phyloP scores from a whole-genome alignment of 2,113 vertebrate species.

The Esox niger region DNA sequence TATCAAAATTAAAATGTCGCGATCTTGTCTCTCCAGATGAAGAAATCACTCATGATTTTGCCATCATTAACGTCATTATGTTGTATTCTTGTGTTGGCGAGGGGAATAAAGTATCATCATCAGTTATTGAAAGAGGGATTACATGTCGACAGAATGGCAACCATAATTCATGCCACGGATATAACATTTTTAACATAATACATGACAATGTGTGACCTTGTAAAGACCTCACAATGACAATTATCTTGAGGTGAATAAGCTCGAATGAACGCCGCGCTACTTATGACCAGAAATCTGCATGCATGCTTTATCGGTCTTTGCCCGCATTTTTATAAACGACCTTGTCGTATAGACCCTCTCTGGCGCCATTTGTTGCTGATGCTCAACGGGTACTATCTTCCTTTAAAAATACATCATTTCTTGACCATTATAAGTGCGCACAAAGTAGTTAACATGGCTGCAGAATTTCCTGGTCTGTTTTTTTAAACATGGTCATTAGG shows the following conservation, averaged over 20 bases:
- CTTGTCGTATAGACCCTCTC: background rate
- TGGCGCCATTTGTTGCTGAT: constrained; percentile 2
- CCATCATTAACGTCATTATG: background rate
- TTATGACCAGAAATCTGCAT: background rate
- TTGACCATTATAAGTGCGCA: background rate
- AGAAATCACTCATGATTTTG: background rate
- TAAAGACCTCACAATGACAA: background rate
- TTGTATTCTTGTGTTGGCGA: background rate
- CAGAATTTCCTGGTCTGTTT: background rate
- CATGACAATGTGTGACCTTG: no score
- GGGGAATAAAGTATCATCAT: background rate
- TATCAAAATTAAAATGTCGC: no score
- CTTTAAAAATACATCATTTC: background rate
- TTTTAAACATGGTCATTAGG: background rate
- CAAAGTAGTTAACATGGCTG: background rate
- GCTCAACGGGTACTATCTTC: background rate
- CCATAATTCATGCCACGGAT: background rate
- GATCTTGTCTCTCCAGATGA: background rate
- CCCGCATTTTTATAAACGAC: background rate
- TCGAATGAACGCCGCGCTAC: background rate
- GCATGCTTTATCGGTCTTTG: background rate
- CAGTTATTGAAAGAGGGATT: background rate
- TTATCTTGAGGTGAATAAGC: no score
- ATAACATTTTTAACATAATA: background rate
- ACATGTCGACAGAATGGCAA: background rate